These are phyloP conservation scores for Phasianus colchicus DNA, from an alignment of 2,113 vertebrate species.

Conservation along the genomic window DNA sequence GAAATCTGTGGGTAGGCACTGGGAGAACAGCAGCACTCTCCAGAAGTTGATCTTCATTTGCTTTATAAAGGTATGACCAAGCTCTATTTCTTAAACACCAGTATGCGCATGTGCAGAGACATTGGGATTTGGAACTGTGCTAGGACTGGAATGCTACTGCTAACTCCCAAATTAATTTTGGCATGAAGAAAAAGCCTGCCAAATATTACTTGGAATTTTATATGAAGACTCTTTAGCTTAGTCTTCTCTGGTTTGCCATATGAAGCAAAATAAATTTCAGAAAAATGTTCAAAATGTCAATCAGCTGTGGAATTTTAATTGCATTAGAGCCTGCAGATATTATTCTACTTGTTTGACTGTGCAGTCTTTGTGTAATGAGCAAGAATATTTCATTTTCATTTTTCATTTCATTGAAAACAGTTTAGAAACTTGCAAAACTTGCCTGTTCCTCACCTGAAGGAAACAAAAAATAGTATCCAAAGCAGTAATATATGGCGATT, in stretches of 20 bases:
- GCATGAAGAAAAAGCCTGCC: background rate
- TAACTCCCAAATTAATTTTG: background rate
- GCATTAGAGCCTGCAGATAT: background rate
- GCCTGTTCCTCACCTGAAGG: background rate
- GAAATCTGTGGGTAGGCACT: background rate
- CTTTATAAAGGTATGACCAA: background rate
- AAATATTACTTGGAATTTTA: background rate
- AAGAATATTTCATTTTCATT: background rate
- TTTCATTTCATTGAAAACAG: background rate
- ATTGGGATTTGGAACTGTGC: background rate
- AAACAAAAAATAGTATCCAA: background rate
- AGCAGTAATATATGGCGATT: background rate
- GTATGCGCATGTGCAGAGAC: background rate
- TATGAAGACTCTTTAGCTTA: rapidly evolving
- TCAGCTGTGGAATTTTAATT: background rate
- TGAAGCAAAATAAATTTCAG: background rate
- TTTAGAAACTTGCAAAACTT: background rate
- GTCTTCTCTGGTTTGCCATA: background rate
- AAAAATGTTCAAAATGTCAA: background rate
- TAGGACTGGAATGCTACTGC: background rate
- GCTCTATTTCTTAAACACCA: background rate
- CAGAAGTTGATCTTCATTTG: background rate
- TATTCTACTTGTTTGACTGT: background rate
- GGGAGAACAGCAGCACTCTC: background rate
- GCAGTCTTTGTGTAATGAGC: background rate